Conservation (phyloP, 2,113 vertebrate genomes). For the Nothoprocta perdicaria region DNA sequence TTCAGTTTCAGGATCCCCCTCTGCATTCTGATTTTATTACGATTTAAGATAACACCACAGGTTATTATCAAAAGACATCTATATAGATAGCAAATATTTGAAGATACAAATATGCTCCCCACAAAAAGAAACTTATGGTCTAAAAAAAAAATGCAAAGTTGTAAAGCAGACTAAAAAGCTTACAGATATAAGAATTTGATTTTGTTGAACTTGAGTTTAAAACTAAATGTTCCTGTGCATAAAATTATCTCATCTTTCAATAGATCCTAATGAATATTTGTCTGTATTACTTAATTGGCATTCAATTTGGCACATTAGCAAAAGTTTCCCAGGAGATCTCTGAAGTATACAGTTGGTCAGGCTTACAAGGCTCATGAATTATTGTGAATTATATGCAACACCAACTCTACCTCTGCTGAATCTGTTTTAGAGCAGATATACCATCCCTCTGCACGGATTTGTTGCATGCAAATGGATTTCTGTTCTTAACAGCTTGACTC, state of each 20-base stretch:
- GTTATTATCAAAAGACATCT: not conserved
- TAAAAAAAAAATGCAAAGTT: not conserved
- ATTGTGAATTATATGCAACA: not conserved
- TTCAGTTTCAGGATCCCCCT: not conserved
- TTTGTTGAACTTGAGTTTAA: not conserved
- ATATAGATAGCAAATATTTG: not conserved
- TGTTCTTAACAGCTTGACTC: not conserved
- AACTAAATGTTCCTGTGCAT: not conserved
- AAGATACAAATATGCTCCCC: not conserved
- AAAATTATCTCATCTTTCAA: not conserved
- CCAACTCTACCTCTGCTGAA: not conserved
- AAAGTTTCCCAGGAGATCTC: not conserved
- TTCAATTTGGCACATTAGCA: not conserved
- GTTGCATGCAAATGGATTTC: not conserved
- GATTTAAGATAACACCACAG: not conserved
- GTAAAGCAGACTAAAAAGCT: not conserved
- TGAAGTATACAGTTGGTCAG: not conserved
- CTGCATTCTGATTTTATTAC: not conserved
- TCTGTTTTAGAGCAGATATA: not conserved
- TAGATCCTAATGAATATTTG: not conserved
- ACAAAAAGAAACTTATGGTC: not conserved
- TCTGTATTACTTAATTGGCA: not conserved
- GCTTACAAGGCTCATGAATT: not conserved
- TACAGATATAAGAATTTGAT: accelerated
- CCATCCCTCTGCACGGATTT: not conserved